Evolutionary conservation across 2,797 vertebrate species (phyloP).

Genomic region (Tragopan temminckii): DNA sequence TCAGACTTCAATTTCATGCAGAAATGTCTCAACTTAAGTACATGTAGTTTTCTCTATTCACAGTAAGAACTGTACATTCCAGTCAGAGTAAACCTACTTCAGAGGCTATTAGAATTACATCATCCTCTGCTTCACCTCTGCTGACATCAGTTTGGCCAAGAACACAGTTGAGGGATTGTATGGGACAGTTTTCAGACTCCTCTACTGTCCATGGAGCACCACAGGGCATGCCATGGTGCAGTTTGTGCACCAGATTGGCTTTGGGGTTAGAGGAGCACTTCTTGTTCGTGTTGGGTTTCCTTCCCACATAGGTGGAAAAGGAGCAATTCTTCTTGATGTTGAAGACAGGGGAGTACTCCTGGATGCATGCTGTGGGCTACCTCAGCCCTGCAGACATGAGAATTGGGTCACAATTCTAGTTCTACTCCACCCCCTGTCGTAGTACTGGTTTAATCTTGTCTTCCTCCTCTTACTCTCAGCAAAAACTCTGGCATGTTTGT

Average conservation of each 20-base stretch:
- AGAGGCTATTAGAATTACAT: not conserved
- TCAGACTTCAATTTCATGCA: not conserved
- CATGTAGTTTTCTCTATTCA: not conserved
- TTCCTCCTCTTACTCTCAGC: not conserved
- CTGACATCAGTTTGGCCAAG: not conserved
- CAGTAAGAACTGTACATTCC: not conserved
- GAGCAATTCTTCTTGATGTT: not conserved
- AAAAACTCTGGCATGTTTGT: rapidly evolving
- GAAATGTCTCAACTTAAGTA: not conserved
- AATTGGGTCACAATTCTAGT: not conserved
- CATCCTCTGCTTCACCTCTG: not conserved
- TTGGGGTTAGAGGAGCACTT: not conserved
- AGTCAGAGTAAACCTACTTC: not conserved
- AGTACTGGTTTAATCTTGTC: not conserved
- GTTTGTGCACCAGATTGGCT: not conserved
- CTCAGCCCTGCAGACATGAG: not conserved
- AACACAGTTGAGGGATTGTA: not conserved
- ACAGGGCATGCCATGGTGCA: not conserved
- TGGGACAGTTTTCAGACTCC: not conserved
- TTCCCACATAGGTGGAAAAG: rapidly evolving
- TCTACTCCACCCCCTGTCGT: not conserved
- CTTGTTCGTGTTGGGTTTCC: not conserved
- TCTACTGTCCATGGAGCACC: rapidly evolving
- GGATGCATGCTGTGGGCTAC: not conserved
- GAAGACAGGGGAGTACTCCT: rapidly evolving